Evolutionary conservation across 2,113 vertebrate genomes (phyloP), one percentile per base, ranked within the genome.

Genomic region (Gorsachius goisagi): DNA sequence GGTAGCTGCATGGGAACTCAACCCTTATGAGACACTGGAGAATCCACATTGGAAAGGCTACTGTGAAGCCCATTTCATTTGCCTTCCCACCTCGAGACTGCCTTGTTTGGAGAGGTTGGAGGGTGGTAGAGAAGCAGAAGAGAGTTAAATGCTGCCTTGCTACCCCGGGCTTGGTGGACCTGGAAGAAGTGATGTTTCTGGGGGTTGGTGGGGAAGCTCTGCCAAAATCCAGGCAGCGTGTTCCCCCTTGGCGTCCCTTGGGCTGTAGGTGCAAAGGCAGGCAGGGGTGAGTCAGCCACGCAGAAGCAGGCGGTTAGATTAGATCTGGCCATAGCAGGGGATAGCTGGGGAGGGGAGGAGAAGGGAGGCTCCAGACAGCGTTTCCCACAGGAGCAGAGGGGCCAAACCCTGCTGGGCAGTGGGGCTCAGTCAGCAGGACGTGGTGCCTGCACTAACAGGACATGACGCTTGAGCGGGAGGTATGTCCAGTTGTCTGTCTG

Each of bases 211-310:
- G 32, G 66, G 55, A 89, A 60, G 49, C 15, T 69, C 53, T 30
- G 27, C 72, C 0, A 1, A 63, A 35, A 45, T 33, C 24, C 24
- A 41, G 59, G n/a, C 21, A 83, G 71, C 24, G 0, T 1, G 4
- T 60, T 74, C 45, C 13, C 41, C 4, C 18, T 55, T 45, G 0
- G 0, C 33, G 59, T 39, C 73, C 56, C 79, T 58, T 85, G 80
- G 69, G 85, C 59, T 85, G 6, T 63, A 41, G 66, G 62, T 33
- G 58, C n/a, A 67, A 37, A 78, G 79, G 77, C 81, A 68, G 56
- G 12, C 2, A 21, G 62, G 71, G 35, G 15, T 72, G 90, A 85
- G 49, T 74, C 88, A 89, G 74, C 41, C 60, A 15, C 0, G 0
- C 4, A 59, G 62, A 56, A 79, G 78, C 33, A 49, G 62, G 39